These are phyloP conservation scores for Sipha maydis DNA, from an alignment of 2,888 invertebrate genomes.

Conservation along the genomic window DNA sequence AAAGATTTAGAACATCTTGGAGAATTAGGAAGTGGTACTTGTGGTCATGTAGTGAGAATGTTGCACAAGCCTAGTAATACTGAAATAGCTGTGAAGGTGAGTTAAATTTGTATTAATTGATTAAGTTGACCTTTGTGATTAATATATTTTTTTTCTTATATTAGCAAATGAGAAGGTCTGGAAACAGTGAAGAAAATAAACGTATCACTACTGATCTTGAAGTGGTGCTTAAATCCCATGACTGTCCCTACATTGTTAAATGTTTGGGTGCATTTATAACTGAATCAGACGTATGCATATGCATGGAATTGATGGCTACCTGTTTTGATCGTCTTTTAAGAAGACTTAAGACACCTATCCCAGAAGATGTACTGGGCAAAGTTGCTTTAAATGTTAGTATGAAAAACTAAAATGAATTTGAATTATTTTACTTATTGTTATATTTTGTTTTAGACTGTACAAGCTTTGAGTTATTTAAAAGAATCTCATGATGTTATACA, in stretches of 20 bases:
- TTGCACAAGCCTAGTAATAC: constrained; percentile 84
- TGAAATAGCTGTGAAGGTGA: constrained; percentile 93
- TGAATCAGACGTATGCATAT: constrained; percentile 98
- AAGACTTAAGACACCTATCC: constrained; percentile 86
- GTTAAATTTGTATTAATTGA: constrained; percentile 56
- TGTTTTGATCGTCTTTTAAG: constrained; percentile 97
- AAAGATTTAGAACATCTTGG: constrained; percentile 86
- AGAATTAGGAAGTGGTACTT: constrained; percentile 93
- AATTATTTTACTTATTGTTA: constrained; percentile 10
- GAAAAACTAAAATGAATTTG: neutral
- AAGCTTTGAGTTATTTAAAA: constrained; percentile 96
- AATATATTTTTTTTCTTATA: constrained; percentile 36
- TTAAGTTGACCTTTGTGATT: neutral
- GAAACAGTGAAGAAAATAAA: constrained; percentile 96
- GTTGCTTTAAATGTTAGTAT: constrained; percentile 91
- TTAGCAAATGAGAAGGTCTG: constrained; percentile 95
- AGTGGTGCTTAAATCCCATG: constrained; percentile 96
- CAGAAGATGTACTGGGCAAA: constrained; percentile 95
- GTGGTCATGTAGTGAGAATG: constrained; percentile 98
- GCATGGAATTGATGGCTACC: constrained; percentile 99
- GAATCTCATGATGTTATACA: constrained; percentile 97
- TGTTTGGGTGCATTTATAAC: constrained; percentile 98
- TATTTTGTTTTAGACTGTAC: constrained; percentile 79
- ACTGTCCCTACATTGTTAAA: constrained; percentile 96
- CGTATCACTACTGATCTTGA: constrained; percentile 98